phyloP scores from a whole-genome alignment of 2,113 vertebrate genomes.

The Xiphias gladius region DNA sequence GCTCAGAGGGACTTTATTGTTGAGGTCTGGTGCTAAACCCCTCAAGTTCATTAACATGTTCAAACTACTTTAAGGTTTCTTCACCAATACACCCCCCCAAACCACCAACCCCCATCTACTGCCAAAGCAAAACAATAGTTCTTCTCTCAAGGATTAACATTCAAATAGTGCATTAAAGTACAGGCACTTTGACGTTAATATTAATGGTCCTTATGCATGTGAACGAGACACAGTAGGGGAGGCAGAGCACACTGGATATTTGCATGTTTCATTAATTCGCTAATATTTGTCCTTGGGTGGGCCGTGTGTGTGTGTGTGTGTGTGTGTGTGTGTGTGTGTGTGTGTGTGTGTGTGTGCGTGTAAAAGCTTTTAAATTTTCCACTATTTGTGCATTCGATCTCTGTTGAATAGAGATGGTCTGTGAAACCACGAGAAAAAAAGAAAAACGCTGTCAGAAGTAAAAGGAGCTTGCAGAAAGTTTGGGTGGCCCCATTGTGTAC shows the following conservation, averaged over 20 bases:
- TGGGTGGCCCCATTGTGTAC: constrained; percentile 59
- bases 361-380: constrained; percentile 53
- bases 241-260: constrained; percentile 50
- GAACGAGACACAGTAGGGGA: constrained; percentile 53
- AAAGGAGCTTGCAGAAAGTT: constrained; percentile 45
- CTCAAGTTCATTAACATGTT: constrained; percentile 72
- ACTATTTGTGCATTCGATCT: constrained; percentile 55
- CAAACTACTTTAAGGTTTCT: constrained; percentile 48
- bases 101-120: not conserved
- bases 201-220: constrained; percentile 60
- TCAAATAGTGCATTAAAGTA: constrained; percentile 53
- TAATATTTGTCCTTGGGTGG: constrained; percentile 71
- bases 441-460: constrained; percentile 46
- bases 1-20: constrained; percentile 68
- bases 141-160: constrained; percentile 54
- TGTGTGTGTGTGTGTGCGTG: too few relatives aligned
- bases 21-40: constrained; percentile 48
- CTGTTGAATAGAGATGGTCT: constrained; percentile 59
- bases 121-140: constrained; percentile 46
- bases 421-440: constrained; percentile 53
- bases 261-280: constrained; percentile 74
- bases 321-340: too few relatives aligned
- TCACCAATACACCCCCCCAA: not conserved
- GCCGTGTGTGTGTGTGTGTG: constrained; percentile 39
- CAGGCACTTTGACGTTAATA: constrained; percentile 39